phyloP scores from a whole-genome alignment of 2,888 invertebrate genomes.

The Drosophila eohydei region DNA sequence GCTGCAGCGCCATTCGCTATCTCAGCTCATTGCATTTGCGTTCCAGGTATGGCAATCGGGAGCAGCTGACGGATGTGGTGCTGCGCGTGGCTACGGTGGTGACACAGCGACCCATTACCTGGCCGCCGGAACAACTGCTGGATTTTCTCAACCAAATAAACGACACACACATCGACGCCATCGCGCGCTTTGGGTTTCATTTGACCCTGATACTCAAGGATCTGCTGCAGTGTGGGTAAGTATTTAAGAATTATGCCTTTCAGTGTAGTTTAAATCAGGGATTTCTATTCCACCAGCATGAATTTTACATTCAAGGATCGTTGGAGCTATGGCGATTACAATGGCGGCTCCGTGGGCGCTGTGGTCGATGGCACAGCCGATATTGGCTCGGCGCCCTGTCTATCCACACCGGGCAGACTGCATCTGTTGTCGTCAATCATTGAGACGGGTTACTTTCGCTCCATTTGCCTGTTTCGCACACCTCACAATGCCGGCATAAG shows the following conservation, averaged over 20 bases:
- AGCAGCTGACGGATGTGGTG: constrained; percentile 73
- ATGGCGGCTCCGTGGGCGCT: constrained; percentile 78
- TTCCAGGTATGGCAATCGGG: constrained; percentile 75
- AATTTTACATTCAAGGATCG: constrained; percentile 57
- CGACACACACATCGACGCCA: constrained; percentile 68
- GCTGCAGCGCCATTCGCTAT: constrained; percentile 53
- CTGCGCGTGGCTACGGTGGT: constrained; percentile 81
- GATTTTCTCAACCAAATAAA: constrained; percentile 62
- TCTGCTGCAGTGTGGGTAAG: constrained; percentile 75
- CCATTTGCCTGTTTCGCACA: constrained; percentile 87
- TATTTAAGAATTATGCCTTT: background rate
- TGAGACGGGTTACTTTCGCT: constrained; percentile 76
- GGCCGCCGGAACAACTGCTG: constrained; percentile 56
- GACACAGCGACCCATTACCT: constrained; percentile 57
- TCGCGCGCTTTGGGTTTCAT: constrained; percentile 77
- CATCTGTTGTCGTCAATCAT: constrained; percentile 57
- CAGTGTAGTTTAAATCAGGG: background rate
- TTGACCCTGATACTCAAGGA: constrained; percentile 68
- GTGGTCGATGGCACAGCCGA: constrained; percentile 70
- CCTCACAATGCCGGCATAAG: constrained; percentile 87
- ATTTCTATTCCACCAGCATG: constrained; percentile 53
- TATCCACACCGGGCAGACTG: constrained; percentile 59
- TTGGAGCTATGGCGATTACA: constrained; percentile 74
- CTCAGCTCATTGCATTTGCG: constrained; percentile 69
- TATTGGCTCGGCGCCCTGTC: constrained; percentile 63